phyloP scores from a whole-genome alignment of 2,888 invertebrate species.

The Oscheius sp. region DNA sequence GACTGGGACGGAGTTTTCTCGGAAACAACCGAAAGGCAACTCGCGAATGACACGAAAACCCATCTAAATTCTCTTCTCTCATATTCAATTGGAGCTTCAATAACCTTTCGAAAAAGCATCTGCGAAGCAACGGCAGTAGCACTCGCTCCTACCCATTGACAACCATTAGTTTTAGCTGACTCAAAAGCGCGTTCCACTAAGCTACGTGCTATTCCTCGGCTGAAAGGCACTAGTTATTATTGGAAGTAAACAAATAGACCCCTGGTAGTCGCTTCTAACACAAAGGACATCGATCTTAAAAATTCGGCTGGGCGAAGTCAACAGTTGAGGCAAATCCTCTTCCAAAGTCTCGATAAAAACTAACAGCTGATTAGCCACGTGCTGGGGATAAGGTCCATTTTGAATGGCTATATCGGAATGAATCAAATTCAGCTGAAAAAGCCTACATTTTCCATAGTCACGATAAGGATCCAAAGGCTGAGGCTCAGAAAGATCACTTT shows the following conservation, averaged over 20 bases:
- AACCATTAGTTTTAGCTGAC: conserved; percentile 32
- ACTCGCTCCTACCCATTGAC: conserved; percentile 39
- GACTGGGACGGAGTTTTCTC: conserved; percentile 39
- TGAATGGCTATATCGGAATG: conserved; percentile 33
- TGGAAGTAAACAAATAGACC: conserved; percentile 28
- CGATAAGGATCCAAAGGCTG: conserved; percentile 38
- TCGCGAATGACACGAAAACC: conserved; percentile 45
- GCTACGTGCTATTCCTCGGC: conserved; percentile 40
- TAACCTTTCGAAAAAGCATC: conserved; percentile 41
- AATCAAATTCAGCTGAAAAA: neutral
- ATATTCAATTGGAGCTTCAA: neutral
- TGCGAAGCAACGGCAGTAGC: conserved; percentile 50
- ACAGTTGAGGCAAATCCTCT: conserved; percentile 34
- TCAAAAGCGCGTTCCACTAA: conserved; percentile 37
- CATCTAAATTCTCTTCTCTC: conserved; percentile 28
- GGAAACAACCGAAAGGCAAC: conserved; percentile 51
- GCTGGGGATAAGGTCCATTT: conserved; percentile 34
- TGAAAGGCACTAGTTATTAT: conserved; percentile 23
- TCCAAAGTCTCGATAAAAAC: conserved; percentile 44
- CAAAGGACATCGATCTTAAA: conserved; percentile 55
- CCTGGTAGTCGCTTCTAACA: conserved; percentile 42
- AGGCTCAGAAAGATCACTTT: neutral
- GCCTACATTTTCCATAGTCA: conserved; percentile 37
- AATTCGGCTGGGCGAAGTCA: conserved; percentile 24
- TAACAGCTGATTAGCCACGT: conserved; percentile 43